These are phyloP conservation scores for Nemurella pictetii DNA, from an alignment of 2,888 invertebrate genomes.

Conservation along the genomic window DNA sequence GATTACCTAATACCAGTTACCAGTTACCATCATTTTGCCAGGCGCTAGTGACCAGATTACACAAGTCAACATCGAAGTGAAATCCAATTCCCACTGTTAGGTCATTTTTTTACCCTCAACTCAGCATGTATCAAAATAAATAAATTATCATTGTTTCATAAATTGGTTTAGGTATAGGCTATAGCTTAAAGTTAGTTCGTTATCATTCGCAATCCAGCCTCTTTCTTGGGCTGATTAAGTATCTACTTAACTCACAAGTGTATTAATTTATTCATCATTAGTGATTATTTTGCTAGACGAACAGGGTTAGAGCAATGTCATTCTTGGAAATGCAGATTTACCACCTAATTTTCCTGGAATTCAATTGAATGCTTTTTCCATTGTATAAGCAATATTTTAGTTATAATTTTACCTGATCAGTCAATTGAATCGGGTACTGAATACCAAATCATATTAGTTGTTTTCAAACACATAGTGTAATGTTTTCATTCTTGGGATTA, in stretches of 20 bases:
- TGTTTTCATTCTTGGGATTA: neutral
- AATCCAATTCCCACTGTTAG: neutral
- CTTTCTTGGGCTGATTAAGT: neutral
- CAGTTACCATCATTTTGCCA: neutral
- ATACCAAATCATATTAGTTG: neutral
- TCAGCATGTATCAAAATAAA: neutral
- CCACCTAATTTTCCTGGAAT: neutral
- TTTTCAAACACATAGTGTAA: neutral
- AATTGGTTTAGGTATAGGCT: conserved; percentile 1
- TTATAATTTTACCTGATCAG: neutral
- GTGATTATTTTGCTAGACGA: neutral
- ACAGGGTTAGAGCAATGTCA: neutral
- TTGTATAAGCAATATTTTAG: neutral
- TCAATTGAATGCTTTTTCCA: neutral
- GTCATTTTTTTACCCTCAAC: neutral
- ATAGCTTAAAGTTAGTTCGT: neutral
- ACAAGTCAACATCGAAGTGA: neutral
- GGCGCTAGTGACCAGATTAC: neutral
- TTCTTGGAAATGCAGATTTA: neutral
- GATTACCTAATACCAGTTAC: neutral
- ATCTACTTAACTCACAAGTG: neutral
- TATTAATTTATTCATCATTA: neutral
- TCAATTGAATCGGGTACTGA: neutral
- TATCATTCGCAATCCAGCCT: neutral
- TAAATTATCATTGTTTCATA: neutral